Evolutionary conservation across 2,888 invertebrate genomes (phyloP), one percentile per base, ranked within the genome.

Genomic region (Yponomeuta sedellus): DNA sequence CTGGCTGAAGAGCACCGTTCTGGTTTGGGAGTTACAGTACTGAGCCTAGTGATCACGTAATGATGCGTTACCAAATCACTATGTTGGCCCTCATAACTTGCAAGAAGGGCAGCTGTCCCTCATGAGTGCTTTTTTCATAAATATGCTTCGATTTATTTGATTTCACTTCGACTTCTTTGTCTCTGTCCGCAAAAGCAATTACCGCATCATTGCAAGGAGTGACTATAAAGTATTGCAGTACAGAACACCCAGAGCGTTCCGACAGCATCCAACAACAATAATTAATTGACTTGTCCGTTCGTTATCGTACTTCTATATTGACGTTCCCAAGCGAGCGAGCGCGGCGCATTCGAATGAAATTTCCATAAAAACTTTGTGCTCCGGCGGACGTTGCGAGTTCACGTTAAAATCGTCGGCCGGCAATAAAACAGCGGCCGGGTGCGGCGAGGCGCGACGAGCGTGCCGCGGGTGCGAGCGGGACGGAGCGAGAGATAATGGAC

Each of bases 321-420:
- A 89, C 87, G 90, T 87, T 83, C 87, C 82, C 86, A 79, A 68
- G 67, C 70, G 69, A 83, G 85, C 85, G 86, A 83, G 83, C 84
- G 88, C 84, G 85, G 85, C 88, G 88, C 88, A 88, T 87, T 91
- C 82, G 85, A 91, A 90, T 89, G 90, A 91, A 91, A 91, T 91
- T 91, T 91, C 90, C 91, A 91, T 91, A 91, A 91, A 91, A 91
- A 91, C 90, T 90, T 91, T 91, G 91, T 90, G 88, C 89, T 88
- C 87, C 81, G 83, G 85, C 87, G 89, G 89, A 90, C 91, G 90
- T 91, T 88, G 91, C 86, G 90, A 90, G 90, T 89, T 89, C 90
- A 90, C 90, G 90, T 91, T 91, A 91, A 91, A 91, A 91, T 88
- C 88, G 89, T 90, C 89, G 89, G 88, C 88, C 82, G 88, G 92